Evolutionary conservation across 2,888 invertebrate genomes (phyloP), one percentile per base, ranked within the genome.

Genomic region (Pollenia labialis): DNA sequence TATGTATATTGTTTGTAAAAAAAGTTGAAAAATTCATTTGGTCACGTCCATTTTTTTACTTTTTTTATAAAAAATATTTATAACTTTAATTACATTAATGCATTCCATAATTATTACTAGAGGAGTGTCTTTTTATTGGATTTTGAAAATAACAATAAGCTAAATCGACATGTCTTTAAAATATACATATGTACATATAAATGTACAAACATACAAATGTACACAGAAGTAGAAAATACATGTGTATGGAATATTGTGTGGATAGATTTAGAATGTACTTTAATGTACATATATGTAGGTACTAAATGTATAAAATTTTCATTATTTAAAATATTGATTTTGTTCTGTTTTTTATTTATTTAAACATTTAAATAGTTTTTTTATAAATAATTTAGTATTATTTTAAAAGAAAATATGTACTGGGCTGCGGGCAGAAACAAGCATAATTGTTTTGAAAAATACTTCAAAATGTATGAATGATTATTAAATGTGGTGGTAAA

Each of bases 1-100:
- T 23, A 23, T 1, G 23, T 23, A 23, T 23, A 23, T 23, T 23
- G 32, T 32, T 32, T 32, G 32, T 32, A 32, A 32, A 32, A 32
- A 62, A 80, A 69, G 46, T 48, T 56, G 40, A 79, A 50, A 79
- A 72, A 54, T 64, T 64, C 69, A 81, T 72, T 72, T 85, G 71
- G 81, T 85, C 85, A 85, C 85, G 85, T 85, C 40, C 80, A 68
- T 52, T 62, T 82, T 52, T 54, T 82, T 44, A 69, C 69, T 69
- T 68, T 75, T 74, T 58, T 58, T 72, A 23, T 23, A 2, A 23
- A 23, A 23, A 23, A 23, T 56, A 56, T 72, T 72, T 58, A 46
- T 48, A 69, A 69, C 46, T 83, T 75, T 74, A 69, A 80, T 84
- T 80, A 74, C 79, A 79, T 80, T 80, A 80, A 79, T 79, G 54